Base-by-base conservation (phyloP, 2,797 vertebrate species). In the Thaleichthys pacificus region DNA sequence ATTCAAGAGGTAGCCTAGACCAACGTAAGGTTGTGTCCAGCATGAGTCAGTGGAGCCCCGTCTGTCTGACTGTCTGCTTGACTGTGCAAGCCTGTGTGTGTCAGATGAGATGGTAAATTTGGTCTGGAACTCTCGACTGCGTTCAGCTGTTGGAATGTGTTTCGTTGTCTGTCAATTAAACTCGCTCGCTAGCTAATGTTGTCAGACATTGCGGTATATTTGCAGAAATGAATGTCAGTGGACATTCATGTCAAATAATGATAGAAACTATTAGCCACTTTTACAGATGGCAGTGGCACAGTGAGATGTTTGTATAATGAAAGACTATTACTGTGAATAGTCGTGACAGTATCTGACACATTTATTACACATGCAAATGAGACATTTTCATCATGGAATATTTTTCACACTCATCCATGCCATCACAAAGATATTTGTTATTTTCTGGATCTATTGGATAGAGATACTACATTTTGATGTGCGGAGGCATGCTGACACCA, bases 91-190 rank as follows among this genome's bases (percentile, higher is more conserved):
- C 42, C 42, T 47, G 42, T 56, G 51, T 56, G 51, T 17, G 51
- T 51, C 49, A n/a, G 51, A 56, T 17, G 51, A 56, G 17, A 56
- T 56, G 42, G 9, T 47, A 47, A 14, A 47, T 88, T 85, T 84
- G 81, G 66, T 54, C 63, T 61, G 21, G n/a, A 22, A 21, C 58
- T 61, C 65, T 57, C 28, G 58, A 81, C 84, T 87, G 35, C 67
- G 89, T 68, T 74, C 76, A 92, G 91, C 90, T 91, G 91, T 91
- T 89, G 88, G 89, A 72, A 83, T 86, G 88, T 84, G 89, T 88
- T 87, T 81, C 83, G 85, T 85, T 76, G 82, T 80, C 86, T 91
- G 89, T 91, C 90, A 89, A 69, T 86, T 56, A n/a, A n/a, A 56
- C 51, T n/a, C 15, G 51, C 51, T 56, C 51, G 17, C 51, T n/a